phyloP scores from a whole-genome alignment of 1,140 invertebrate genomes.

The Pantala flavescens region DNA sequence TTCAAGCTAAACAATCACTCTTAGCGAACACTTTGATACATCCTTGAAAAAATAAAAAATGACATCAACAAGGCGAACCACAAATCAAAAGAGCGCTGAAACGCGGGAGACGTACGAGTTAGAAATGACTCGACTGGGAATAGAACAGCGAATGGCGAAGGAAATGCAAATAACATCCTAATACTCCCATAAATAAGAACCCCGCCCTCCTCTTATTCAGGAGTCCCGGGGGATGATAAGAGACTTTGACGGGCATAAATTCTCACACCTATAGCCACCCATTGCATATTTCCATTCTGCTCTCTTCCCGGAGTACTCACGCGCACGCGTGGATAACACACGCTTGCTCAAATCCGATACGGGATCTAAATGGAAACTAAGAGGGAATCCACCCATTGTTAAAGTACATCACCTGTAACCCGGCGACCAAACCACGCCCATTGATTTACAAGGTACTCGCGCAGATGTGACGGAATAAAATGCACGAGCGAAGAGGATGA shows the following conservation, averaged over 20 bases:
- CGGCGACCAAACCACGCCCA: background rate
- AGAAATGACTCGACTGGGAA: no score
- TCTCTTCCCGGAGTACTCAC: background rate
- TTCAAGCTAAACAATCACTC: no score
- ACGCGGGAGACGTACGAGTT: no score
- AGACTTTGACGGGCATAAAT: background rate
- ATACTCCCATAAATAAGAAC: background rate
- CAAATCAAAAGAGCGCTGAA: no score
- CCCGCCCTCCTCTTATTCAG: background rate
- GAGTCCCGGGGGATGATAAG: background rate
- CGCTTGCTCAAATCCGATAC: background rate
- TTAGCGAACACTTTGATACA: no score
- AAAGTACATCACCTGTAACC: conserved; percentile 9
- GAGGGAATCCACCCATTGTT: background rate
- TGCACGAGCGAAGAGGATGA: background rate
- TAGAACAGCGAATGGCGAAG: background rate
- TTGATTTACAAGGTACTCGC: conserved; percentile 5
- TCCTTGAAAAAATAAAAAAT: no score
- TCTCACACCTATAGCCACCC: background rate
- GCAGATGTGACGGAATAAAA: background rate
- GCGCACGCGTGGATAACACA: background rate
- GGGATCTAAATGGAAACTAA: conserved; percentile 3
- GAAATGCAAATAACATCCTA: background rate
- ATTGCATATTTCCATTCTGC: background rate
- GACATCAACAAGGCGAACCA: no score